These are phyloP conservation scores for Phenganax stokvisi DNA, from an alignment of 92 coral and sea anemone genomes.

Conservation along the genomic window DNA sequence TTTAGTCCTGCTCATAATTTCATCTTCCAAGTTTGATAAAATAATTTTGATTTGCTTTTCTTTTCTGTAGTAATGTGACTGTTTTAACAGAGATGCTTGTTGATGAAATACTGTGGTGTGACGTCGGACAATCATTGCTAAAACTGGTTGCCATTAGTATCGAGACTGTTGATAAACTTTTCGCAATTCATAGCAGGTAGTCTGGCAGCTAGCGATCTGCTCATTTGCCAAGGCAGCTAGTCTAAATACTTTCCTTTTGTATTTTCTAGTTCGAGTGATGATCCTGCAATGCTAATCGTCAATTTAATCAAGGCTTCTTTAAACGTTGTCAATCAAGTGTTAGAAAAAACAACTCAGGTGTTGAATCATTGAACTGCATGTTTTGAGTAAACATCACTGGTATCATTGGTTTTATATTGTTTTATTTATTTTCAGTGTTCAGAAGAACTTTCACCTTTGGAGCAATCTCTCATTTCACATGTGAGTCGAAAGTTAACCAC, in stretches of 20 bases:
- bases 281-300: constrained; percentile 69
- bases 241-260: neutral
- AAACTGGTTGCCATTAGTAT: constrained; percentile 91
- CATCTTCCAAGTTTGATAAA: too few species aligned
- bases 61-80: constrained; percentile 51
- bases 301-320: constrained; percentile 78
- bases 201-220: neutral
- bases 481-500: constrained; percentile 41
- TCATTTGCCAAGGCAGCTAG: neutral
- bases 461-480: constrained; percentile 82
- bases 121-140: constrained; percentile 79
- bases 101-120: constrained; percentile 64
- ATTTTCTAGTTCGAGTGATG: constrained; percentile 53
- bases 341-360: constrained; percentile 75
- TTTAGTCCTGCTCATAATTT: too few species aligned
- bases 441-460: constrained; percentile 68
- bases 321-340: constrained; percentile 74
- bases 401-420: neutral
- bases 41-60: neutral
- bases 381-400: too few species aligned
- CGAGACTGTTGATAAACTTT: constrained; percentile 74
- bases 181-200: constrained; percentile 27
- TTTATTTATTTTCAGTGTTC: constrained; percentile 46
- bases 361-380: neutral
- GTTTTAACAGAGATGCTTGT: constrained; percentile 73